Percentiles rank a stretch among this genome's conserved stretches.
Conservation (phyloP, 2,113 vertebrate genomes). For the Sinocyclocheilus maitianheensis region DNA sequence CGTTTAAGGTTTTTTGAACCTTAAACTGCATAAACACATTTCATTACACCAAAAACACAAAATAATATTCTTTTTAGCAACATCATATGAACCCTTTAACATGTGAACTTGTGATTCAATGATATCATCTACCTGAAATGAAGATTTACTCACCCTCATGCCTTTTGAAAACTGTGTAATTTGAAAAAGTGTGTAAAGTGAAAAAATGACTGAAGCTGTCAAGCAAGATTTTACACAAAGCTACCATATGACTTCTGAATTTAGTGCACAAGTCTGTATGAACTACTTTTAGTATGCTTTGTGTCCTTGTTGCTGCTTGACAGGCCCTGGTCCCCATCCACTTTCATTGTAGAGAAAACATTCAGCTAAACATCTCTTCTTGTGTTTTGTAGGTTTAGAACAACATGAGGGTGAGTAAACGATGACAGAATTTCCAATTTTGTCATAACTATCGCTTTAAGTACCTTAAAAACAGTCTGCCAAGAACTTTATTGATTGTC, state of each 20-base stretch:
- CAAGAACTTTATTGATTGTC: constrained; percentile 31
- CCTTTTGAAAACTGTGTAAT: not conserved
- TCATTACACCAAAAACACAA: too few relatives aligned
- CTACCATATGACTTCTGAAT: not conserved
- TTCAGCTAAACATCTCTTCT: not conserved
- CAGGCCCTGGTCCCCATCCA: not conserved
- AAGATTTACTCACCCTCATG: not conserved
- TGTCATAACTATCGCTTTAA: constrained; percentile 1
- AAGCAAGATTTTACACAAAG: not conserved
- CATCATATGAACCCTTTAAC: too few relatives aligned
- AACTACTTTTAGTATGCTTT: not conserved
- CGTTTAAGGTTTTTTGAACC: too few relatives aligned
- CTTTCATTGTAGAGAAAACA: not conserved
- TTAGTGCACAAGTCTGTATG: not conserved
- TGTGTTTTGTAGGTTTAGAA: not conserved
- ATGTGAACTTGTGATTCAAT: not conserved
- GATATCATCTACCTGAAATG: not conserved
- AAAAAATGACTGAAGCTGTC: not conserved
- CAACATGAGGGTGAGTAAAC: not conserved
- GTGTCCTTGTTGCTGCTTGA: not conserved
- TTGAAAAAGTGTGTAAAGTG: too few relatives aligned
- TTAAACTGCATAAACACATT: too few relatives aligned
- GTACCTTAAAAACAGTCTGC: constrained; percentile 39
- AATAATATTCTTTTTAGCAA: too few relatives aligned
- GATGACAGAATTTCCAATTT: not conserved